These are phyloP conservation scores for Phoxinus phoxinus DNA, from an alignment of 2,113 vertebrate species.

Conservation along the genomic window DNA sequence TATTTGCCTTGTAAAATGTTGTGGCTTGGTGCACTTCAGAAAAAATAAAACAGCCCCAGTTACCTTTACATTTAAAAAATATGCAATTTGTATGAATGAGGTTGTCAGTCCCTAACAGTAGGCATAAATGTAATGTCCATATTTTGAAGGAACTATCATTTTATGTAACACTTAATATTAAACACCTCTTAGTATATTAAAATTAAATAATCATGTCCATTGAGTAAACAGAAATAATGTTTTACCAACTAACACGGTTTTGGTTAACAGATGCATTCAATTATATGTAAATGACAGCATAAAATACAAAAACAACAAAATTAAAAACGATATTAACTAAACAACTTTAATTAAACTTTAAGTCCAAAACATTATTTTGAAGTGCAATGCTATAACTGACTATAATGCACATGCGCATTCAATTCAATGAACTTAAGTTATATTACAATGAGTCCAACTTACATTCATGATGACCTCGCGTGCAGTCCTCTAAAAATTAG, in stretches of 20 bases:
- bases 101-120: neutral
- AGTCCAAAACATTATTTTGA: neutral
- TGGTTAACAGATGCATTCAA: neutral
- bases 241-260: neutral
- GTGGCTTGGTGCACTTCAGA: neutral
- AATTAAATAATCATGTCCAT: neutral
- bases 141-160: neutral
- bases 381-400: neutral
- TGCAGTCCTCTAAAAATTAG: neutral
- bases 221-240: neutral
- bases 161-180: neutral
- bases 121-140: neutral
- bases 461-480: conserved; percentile 24
- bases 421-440: neutral
- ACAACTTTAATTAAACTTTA: neutral
- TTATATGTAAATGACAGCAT: neutral
- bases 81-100: neutral
- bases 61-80: neutral
- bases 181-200: neutral
- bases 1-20: conserved; percentile 5
- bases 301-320: neutral
- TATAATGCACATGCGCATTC: neutral
- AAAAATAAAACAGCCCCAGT: neutral
- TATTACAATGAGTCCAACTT: neutral
- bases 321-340: neutral